Conservation (phyloP, 2,888 invertebrate species). For the Ophioninae sp. region DNA sequence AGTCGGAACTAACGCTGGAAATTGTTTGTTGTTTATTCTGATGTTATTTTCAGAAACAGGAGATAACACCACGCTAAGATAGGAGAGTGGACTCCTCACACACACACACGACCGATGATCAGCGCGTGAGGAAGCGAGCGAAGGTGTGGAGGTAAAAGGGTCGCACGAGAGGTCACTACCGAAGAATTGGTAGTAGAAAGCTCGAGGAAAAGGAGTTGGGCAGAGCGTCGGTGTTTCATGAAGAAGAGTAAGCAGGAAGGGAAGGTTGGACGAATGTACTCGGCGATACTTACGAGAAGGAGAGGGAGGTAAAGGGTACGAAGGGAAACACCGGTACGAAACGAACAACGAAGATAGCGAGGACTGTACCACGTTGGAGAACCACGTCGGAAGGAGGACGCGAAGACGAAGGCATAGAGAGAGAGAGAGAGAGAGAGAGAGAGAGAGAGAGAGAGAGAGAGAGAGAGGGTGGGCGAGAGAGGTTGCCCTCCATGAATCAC, state of each 20-base stretch:
- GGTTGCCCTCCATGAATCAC: slow-evolving; percentile 81
- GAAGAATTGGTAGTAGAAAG: slow-evolving; percentile 73
- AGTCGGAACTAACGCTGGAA: neutral
- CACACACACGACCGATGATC: neutral
- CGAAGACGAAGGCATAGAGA: slow-evolving; percentile 54
- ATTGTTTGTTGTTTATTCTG: neutral
- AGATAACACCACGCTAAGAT: slow-evolving; percentile 16
- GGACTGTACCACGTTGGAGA: slow-evolving; percentile 53
- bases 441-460: slow-evolving; percentile 19
- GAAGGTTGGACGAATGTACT: slow-evolving; percentile 47
- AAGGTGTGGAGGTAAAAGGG: slow-evolving; percentile 76
- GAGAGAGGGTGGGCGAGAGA: slow-evolving; percentile 70
- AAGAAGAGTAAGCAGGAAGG: slow-evolving; percentile 26
- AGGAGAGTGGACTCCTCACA: slow-evolving; percentile 47
- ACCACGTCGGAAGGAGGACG: slow-evolving; percentile 55
- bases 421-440: slow-evolving; percentile 56
- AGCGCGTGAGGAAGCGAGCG: slow-evolving; percentile 47
- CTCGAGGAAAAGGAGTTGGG: slow-evolving; percentile 67
- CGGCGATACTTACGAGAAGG: slow-evolving; percentile 31
- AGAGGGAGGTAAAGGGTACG: slow-evolving; percentile 58
- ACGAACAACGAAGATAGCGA: slow-evolving; percentile 60
- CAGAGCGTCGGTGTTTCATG: slow-evolving; percentile 42
- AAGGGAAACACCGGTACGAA: slow-evolving; percentile 46
- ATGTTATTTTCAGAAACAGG: neutral
- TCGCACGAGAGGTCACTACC: slow-evolving; percentile 78